Conservation (phyloP, 2,113 vertebrate species). For the Fukomys damarensis region DNA sequence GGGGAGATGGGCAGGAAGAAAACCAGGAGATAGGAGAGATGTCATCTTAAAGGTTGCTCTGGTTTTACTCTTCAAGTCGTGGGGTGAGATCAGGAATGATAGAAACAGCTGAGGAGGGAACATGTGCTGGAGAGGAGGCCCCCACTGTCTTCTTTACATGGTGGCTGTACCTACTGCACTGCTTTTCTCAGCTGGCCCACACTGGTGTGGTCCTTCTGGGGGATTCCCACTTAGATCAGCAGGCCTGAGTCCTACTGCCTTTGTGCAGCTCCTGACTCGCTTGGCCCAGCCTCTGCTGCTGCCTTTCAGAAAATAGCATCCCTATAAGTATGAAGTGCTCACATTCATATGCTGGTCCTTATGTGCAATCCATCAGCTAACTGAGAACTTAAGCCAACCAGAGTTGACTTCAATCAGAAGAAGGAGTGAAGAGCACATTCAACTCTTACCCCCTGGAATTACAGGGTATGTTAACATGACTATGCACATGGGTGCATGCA, state of each 20-base stretch:
- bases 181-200: neutral
- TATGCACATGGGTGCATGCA: neutral
- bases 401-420: neutral
- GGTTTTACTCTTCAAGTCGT: neutral
- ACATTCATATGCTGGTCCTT: neutral
- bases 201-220: neutral
- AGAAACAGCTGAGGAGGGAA: neutral
- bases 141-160: neutral
- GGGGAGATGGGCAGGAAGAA: neutral
- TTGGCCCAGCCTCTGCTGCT: neutral
- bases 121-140: neutral
- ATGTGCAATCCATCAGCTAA: conserved; percentile 17
- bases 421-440: neutral
- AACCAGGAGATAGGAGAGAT: neutral
- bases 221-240: neutral
- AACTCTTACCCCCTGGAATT: neutral
- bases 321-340: neutral
- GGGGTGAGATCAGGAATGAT: neutral
- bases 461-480: neutral
- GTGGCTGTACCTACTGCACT: neutral
- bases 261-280: neutral
- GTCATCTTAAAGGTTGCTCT: neutral
- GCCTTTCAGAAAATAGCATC: neutral
- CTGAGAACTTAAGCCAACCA: neutral
- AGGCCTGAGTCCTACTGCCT: neutral